These are phyloP conservation scores for Triplophysa bombifrons DNA, from an alignment of 2,797 vertebrate species.

Conservation along the genomic window DNA sequence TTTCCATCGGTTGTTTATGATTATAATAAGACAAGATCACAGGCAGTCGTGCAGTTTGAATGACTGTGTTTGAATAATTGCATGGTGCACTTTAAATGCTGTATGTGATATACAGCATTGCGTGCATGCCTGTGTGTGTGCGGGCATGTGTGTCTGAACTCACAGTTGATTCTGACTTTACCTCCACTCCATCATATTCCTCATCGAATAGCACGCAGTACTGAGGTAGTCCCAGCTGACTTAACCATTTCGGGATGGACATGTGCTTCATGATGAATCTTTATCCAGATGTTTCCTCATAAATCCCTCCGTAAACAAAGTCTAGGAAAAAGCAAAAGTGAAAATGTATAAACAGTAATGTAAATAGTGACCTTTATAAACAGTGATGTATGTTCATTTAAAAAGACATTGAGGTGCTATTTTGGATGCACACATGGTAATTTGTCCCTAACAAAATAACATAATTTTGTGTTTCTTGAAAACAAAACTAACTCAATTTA, in stretches of 20 bases:
- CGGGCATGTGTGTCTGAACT: slow-evolving; percentile 19
- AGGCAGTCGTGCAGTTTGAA: slow-evolving; percentile 2
- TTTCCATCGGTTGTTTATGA: slow-evolving; percentile 2
- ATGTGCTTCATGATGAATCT: slow-evolving; percentile 76
- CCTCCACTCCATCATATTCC: slow-evolving; percentile 79
- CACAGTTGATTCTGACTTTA: slow-evolving; percentile 61
- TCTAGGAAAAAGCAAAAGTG: slow-evolving; percentile 7
- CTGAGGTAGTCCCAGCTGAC: slow-evolving; percentile 78
- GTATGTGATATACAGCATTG: background rate
- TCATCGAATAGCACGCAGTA: slow-evolving; percentile 77
- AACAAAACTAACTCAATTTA: no score
- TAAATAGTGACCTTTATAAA: no score
- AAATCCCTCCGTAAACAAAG: slow-evolving; percentile 5
- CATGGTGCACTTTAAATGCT: background rate
- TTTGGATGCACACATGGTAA: no score
- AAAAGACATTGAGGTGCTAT: no score
- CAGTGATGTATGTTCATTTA: no score
- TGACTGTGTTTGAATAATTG: slow-evolving; percentile 25
- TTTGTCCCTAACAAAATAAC: no score
- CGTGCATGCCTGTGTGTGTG: background rate
- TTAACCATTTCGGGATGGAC: slow-evolving; percentile 80
- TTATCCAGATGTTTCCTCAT: slow-evolving; percentile 18
- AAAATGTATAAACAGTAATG: background rate
- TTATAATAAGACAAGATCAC: slow-evolving; percentile 19
- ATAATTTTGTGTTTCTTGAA: no score